Evolutionary conservation across 2,888 invertebrate genomes (phyloP).

Genomic region (Serrognathus titanus): DNA sequence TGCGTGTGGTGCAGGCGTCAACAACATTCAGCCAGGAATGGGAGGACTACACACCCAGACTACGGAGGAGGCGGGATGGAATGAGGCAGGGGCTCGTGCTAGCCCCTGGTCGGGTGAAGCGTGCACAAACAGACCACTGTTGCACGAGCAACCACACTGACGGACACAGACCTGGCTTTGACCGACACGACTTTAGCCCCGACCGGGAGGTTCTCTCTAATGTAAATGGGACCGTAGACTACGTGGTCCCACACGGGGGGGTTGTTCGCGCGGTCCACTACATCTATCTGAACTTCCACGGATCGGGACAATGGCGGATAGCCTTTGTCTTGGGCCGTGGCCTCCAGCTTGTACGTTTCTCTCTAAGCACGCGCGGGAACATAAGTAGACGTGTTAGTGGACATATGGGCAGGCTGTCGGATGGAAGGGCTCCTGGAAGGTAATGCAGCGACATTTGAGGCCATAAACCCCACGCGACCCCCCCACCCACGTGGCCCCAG

Average conservation of each 20-base stretch:
- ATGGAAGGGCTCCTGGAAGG: slow-evolving; percentile 23
- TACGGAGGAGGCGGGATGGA: slow-evolving; percentile 19
- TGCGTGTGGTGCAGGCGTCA: slow-evolving; percentile 51
- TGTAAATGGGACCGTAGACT: slow-evolving; percentile 95
- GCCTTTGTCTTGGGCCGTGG: slow-evolving; percentile 97
- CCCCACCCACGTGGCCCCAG: slow-evolving; percentile 47
- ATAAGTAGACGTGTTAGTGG: slow-evolving; percentile 32
- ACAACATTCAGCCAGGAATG: slow-evolving; percentile 43
- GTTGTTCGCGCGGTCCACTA: slow-evolving; percentile 97
- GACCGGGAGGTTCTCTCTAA: slow-evolving; percentile 96
- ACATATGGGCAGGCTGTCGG: slow-evolving; percentile 28
- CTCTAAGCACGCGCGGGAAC: slow-evolving; percentile 60
- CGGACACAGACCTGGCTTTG: slow-evolving; percentile 92
- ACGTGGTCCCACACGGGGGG: slow-evolving; percentile 96
- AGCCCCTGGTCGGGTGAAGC: slow-evolving; percentile 54
- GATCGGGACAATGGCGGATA: slow-evolving; percentile 91
- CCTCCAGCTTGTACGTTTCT: slow-evolving; percentile 97
- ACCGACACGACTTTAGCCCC: slow-evolving; percentile 97
- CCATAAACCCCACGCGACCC: slow-evolving; percentile 29
- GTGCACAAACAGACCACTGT: slow-evolving; percentile 50
- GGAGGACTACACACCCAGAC: slow-evolving; percentile 20
- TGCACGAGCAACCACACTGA: slow-evolving; percentile 40
- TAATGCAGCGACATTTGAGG: slow-evolving; percentile 23
- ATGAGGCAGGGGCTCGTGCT: slow-evolving; percentile 58
- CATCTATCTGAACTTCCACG: slow-evolving; percentile 97